Percentiles rank a stretch among this genome's conserved stretches.
phyloP scores from a whole-genome alignment of 2,888 invertebrate species.

The Metopia argyrocephala region DNA sequence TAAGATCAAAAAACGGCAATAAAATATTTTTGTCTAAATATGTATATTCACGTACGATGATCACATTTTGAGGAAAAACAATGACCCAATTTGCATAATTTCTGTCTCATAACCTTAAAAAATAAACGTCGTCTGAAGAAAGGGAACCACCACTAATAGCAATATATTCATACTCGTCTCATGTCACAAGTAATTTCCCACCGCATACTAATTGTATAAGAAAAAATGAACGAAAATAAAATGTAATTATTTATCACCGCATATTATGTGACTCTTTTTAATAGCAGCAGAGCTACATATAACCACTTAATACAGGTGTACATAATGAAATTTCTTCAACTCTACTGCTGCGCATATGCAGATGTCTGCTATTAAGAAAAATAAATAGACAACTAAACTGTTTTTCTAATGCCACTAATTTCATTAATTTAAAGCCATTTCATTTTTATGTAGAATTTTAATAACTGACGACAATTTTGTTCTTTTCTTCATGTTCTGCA shows the following conservation, averaged over 20 bases:
- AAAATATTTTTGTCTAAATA: constrained; percentile 27
- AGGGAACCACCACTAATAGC: constrained; percentile 7
- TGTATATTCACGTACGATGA: constrained; percentile 1
- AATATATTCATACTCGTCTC: constrained; percentile 56
- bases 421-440: constrained; percentile 39
- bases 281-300: constrained; percentile 20
- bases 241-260: constrained; percentile 55
- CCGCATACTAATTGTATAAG: constrained; percentile 59
- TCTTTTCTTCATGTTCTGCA: not conserved
- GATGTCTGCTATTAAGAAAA: not conserved
- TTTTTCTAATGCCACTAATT: not conserved
- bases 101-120: constrained; percentile 62
- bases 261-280: constrained; percentile 48
- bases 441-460: constrained; percentile 1
- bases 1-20: not conserved
- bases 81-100: constrained; percentile 61
- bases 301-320: constrained; percentile 17
- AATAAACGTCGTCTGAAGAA: not conserved
- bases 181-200: constrained; percentile 61
- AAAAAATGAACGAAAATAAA: not conserved
- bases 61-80: constrained; percentile 40
- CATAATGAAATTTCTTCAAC: not conserved
- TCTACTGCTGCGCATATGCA: constrained; percentile 6
- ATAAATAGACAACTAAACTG: not conserved
- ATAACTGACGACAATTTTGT: constrained; percentile 38